Percentiles rank a stretch among this genome's conserved stretches.
Evolutionary conservation across 30 jellyfish, hydroid and myxozoan species (phyloP).

Genomic region (Pelagia noctiluca): DNA sequence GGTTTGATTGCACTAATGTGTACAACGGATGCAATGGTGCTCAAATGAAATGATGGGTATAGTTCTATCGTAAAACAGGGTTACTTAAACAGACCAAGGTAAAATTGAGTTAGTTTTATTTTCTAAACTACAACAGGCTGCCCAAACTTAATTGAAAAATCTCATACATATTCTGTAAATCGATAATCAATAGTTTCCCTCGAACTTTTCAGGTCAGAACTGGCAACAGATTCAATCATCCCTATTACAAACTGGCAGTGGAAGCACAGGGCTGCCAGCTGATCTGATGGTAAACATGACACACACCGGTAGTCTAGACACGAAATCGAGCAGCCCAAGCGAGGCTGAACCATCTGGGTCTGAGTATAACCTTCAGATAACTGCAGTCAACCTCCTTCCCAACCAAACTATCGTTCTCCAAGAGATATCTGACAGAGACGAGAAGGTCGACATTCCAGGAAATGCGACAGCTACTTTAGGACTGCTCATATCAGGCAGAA

Average conservation of each 20-base stretch:
- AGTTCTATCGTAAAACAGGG: no score
- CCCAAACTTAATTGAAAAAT: no score
- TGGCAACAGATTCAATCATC: constrained; percentile 95
- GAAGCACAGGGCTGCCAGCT: constrained; percentile 48
- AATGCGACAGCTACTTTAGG: constrained; percentile 83
- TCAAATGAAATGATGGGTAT: no score
- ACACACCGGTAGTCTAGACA: constrained; percentile 16
- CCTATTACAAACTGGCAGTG: constrained; percentile 86
- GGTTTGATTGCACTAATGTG: no score
- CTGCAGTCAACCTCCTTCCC: constrained; percentile 60
- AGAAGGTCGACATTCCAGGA: constrained; percentile 76
- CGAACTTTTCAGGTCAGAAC: constrained; percentile 78
- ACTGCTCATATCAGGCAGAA: constrained; percentile 61
- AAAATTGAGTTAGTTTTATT: no score
- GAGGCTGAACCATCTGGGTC: constrained; percentile 29
- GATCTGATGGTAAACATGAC: constrained; percentile 13
- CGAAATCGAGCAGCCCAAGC: background rate
- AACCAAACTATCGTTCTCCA: constrained; percentile 45
- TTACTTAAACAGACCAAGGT: no score
- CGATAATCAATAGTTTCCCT: no score
- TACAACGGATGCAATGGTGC: no score
- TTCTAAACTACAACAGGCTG: no score
- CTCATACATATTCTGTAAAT: no score
- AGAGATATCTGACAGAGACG: constrained; percentile 57
- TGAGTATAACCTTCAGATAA: constrained; percentile 55